These are phyloP conservation scores for Amiota communis DNA, from an alignment of 2,888 invertebrate genomes.

Conservation along the genomic window DNA sequence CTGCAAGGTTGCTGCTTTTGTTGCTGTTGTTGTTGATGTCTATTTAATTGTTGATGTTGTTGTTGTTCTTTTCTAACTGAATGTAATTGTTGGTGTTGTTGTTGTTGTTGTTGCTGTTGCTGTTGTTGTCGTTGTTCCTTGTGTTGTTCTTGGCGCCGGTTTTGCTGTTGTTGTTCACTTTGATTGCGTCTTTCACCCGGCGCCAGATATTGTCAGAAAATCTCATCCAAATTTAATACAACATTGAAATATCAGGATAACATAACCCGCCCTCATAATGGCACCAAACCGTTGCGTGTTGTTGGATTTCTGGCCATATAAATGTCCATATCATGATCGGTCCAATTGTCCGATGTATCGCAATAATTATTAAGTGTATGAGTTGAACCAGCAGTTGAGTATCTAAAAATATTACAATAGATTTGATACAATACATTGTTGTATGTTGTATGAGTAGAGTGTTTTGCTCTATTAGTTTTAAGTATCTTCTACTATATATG, in stretches of 20 bases:
- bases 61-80: constrained; percentile 38
- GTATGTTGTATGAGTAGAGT: not conserved
- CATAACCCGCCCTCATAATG: constrained; percentile 78
- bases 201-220: constrained; percentile 73
- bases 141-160: constrained; percentile 35
- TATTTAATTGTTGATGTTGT: constrained; percentile 43
- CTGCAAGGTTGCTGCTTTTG: constrained; percentile 44
- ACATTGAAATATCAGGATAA: constrained; percentile 74
- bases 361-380: constrained; percentile 89
- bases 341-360: constrained; percentile 93
- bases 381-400: constrained; percentile 84
- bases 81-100: constrained; percentile 47
- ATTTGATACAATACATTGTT: too few relatives aligned
- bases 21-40: constrained; percentile 50
- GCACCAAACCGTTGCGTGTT: constrained; percentile 87
- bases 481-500: too few relatives aligned
- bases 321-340: constrained; percentile 96
- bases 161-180: constrained; percentile 31
- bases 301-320: constrained; percentile 95
- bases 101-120: constrained; percentile 40
- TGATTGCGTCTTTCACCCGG: constrained; percentile 50
- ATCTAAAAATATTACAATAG: constrained; percentile 63
- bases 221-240: constrained; percentile 73
- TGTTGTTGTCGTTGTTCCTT: constrained; percentile 42
- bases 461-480: constrained; percentile 16